phyloP scores from a whole-genome alignment of 2,113 vertebrate genomes.

The Agelaius tricolor region DNA sequence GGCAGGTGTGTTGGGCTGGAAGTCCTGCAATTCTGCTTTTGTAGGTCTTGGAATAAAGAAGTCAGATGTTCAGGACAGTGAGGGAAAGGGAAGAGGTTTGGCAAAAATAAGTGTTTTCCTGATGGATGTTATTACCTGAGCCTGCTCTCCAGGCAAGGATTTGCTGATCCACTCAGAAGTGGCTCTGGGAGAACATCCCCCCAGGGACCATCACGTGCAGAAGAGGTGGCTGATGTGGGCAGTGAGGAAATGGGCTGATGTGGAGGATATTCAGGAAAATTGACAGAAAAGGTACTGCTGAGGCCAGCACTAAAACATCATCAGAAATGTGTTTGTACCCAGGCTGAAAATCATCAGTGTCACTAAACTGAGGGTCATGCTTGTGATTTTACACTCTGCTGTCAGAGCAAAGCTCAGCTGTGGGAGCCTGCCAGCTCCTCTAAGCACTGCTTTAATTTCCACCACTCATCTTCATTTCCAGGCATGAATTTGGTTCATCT shows the following conservation, averaged over 20 bases:
- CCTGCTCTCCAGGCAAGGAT: background rate
- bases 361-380: background rate
- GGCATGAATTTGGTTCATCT: background rate
- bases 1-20: background rate
- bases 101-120: background rate
- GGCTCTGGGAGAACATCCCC: background rate
- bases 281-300: background rate
- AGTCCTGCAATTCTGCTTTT: background rate
- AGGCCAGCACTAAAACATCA: background rate
- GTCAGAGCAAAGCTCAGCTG: background rate
- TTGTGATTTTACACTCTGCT: background rate
- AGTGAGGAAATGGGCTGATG: background rate
- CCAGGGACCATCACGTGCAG: rapidly evolving
- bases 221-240: background rate
- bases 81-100: background rate
- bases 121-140: background rate
- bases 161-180: background rate
- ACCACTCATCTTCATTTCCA: background rate
- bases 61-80: background rate
- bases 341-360: background rate
- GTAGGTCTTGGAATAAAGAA: background rate
- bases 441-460: background rate
- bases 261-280: background rate
- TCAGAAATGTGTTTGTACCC: background rate
- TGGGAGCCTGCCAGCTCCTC: background rate